Evolutionary conservation across 1,140 invertebrate species (phyloP).

Genomic region (Chlorops oryzae): DNA sequence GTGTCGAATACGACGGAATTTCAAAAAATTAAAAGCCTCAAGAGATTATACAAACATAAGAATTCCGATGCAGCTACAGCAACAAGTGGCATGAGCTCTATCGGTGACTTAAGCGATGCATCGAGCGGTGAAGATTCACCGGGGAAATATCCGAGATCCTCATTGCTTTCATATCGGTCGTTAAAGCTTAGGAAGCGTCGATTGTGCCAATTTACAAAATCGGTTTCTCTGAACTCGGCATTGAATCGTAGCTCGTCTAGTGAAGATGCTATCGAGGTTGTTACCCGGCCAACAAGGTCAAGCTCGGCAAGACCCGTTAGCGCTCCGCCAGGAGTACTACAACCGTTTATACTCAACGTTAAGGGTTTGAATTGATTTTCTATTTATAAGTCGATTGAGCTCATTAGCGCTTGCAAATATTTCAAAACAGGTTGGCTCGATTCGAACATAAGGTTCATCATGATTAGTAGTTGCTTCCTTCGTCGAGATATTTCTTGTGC

Average conservation of each 20-base stretch:
- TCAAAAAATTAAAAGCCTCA: slow-evolving; percentile 13
- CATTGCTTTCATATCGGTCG: slow-evolving; percentile 7
- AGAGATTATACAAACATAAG: slow-evolving; percentile 8
- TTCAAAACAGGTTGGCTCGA: no score
- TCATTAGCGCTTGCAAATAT: no score
- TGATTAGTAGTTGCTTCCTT: no score
- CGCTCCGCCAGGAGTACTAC: slow-evolving; percentile 29
- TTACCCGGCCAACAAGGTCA: slow-evolving; percentile 2
- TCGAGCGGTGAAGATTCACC: slow-evolving; percentile 24
- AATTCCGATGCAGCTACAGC: slow-evolving; percentile 15
- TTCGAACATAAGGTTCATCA: no score
- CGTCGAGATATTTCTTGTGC: no score
- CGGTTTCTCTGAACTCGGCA: slow-evolving; percentile 24
- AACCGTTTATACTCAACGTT: slow-evolving; percentile 32
- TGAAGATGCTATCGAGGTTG: slow-evolving; percentile 27
- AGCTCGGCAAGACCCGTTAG: slow-evolving; percentile 26
- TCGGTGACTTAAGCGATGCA: slow-evolving; percentile 24
- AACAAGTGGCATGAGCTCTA: slow-evolving; percentile 9
- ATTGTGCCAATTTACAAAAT: slow-evolving; percentile 30
- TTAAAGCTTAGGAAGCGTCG: slow-evolving; percentile 13
- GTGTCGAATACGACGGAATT: slow-evolving; percentile 28
- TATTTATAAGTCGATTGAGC: no score
- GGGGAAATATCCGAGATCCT: background rate
- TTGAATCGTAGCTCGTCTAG: slow-evolving; percentile 20
- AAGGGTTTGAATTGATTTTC: slow-evolving; percentile 23